phyloP scores from a whole-genome alignment of 2,888 invertebrate species.

The Dolichomitus sp. region DNA sequence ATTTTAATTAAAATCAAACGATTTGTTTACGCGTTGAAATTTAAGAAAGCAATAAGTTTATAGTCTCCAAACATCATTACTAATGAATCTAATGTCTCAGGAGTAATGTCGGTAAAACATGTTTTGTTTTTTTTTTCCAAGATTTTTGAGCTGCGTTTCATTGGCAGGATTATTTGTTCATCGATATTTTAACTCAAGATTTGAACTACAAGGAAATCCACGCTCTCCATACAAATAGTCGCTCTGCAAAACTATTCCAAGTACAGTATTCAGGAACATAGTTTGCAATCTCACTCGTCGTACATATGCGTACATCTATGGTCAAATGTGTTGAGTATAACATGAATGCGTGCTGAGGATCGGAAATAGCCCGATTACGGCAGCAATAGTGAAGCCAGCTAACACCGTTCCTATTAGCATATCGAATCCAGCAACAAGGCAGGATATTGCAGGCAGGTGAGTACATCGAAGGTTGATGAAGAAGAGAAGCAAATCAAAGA shows the following conservation, averaged over 20 bases:
- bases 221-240: neutral
- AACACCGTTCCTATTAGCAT: slow-evolving; percentile 43
- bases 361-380: slow-evolving; percentile 57
- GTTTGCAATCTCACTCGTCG: neutral
- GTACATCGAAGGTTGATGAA: slow-evolving; percentile 16
- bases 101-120: too few relatives aligned
- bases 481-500: slow-evolving; percentile 28
- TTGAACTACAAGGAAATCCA: neutral
- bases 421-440: slow-evolving; percentile 53
- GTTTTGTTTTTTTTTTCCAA: too few relatives aligned
- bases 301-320: neutral
- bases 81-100: too few relatives aligned
- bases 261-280: neutral
- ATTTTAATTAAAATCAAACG: too few relatives aligned
- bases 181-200: too few relatives aligned
- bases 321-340: neutral
- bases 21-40: too few relatives aligned
- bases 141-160: too few relatives aligned
- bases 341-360: slow-evolving; percentile 25
- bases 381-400: slow-evolving; percentile 6
- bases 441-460: slow-evolving; percentile 60
- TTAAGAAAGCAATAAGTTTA: too few relatives aligned
- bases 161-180: too few relatives aligned
- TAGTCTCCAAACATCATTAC: too few relatives aligned
- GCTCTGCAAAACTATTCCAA: neutral